Percentiles rank a stretch among this genome's conserved stretches.
phyloP scores from a whole-genome alignment of 2,113 vertebrate species.

The Paraplagusia blochii region DNA sequence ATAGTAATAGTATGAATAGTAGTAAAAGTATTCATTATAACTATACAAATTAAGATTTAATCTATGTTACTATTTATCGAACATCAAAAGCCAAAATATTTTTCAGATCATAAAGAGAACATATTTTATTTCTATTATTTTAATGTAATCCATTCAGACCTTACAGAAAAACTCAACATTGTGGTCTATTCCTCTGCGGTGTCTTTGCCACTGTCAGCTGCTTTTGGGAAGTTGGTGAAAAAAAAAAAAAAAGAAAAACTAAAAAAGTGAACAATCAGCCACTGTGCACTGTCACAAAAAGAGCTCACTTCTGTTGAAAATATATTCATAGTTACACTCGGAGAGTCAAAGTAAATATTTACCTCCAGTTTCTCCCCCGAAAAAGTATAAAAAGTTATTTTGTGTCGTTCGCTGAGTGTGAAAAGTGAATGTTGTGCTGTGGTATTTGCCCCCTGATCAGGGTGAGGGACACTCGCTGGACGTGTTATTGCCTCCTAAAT shows the following conservation, averaged over 20 bases:
- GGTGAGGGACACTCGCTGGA: constrained; percentile 37
- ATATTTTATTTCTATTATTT: no score
- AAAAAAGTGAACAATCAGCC: constrained; percentile 32
- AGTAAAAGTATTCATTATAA: no score
- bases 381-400: constrained; percentile 51
- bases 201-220: constrained; percentile 45
- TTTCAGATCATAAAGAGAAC: no score
- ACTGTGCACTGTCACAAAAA: constrained; percentile 46
- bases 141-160: no score
- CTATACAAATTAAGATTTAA: no score
- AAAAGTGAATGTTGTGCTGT: constrained; percentile 57
- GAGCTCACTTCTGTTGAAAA: constrained; percentile 52
- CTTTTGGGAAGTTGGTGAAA: constrained; percentile 52
- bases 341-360: constrained; percentile 69
- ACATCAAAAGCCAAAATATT: no score
- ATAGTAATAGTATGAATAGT: no score
- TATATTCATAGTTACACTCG: constrained; percentile 56
- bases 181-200: no score
- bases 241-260: constrained; percentile 19
- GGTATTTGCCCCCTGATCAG: constrained; percentile 59
- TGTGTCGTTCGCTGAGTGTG: constrained; percentile 45
- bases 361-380: constrained; percentile 50
- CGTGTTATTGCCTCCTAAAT: constrained; percentile 63
- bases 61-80: no score
- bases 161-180: no score